phyloP scores from a whole-genome alignment of 35 echinoderm and acorn worm genomes.

The Strongylocentrotus purpuratus region DNA sequence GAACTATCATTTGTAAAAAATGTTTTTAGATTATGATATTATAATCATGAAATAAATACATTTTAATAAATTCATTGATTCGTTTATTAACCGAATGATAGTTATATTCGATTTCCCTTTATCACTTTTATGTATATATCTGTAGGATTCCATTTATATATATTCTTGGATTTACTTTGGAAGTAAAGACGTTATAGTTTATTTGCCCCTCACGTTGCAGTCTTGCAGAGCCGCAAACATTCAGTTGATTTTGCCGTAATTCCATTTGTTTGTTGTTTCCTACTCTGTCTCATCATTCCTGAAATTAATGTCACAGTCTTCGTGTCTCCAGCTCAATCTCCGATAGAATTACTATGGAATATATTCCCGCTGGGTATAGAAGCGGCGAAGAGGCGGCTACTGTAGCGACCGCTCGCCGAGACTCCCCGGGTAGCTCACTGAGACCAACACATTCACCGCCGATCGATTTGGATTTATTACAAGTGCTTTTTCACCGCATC shows the following conservation, averaged over 20 bases:
- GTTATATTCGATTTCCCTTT: no score
- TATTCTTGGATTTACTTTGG: no score
- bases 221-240: no score
- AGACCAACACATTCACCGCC: neutral
- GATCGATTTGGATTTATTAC: neutral
- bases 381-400: constrained; percentile 36
- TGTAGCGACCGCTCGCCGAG: constrained; percentile 38
- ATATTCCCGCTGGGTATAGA: neutral
- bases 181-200: no score
- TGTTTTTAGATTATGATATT: no score
- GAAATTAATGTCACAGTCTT: neutral
- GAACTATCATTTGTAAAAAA: no score
- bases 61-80: no score
- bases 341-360: neutral
- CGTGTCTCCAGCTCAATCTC: neutral
- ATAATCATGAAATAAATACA: no score
- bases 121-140: no score
- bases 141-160: no score
- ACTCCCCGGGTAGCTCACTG: constrained; percentile 22
- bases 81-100: no score
- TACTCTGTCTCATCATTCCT: neutral
- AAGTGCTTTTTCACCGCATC: neutral
- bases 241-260: neutral
- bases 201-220: no score
- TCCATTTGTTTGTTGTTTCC: neutral